A percentile compares a stretch with the other conserved stretches of the same genome.
phyloP scores from a whole-genome alignment of 2,797 vertebrate genomes.

The Onychomys arenicola region DNA sequence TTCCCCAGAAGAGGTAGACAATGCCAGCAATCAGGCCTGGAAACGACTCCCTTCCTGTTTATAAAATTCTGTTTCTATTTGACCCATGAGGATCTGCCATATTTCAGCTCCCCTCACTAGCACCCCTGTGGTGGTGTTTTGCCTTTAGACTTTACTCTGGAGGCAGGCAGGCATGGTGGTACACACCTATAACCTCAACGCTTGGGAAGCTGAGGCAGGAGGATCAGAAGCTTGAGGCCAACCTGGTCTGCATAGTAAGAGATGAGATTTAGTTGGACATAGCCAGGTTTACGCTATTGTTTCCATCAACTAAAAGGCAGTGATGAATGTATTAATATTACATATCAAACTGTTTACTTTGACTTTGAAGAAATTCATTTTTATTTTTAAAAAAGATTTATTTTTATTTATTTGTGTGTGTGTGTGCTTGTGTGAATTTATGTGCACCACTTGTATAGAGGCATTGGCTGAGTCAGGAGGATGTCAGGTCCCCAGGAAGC shows the following conservation, averaged over 20 bases:
- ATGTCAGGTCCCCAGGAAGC: not conserved
- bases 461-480: not conserved
- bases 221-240: not conserved
- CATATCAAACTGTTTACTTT: not conserved
- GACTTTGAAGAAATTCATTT: not conserved
- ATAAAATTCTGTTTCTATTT: not conserved
- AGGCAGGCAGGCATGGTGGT: not conserved
- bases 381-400: not conserved
- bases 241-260: not conserved
- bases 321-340: not conserved
- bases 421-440: not conserved
- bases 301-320: not conserved
- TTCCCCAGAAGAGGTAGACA: not conserved
- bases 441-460: not conserved
- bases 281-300: not conserved
- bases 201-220: not conserved
- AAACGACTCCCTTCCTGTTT: slow-evolving; percentile 78
- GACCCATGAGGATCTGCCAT: fast-evolving
- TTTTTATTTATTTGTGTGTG: not conserved
- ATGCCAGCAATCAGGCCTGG: slow-evolving; percentile 47
- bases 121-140: not conserved
- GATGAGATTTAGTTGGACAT: not conserved
- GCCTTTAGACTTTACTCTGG: not conserved
- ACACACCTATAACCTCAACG: not conserved
- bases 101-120: not conserved